Percentiles rank a stretch among this genome's conserved stretches.
Conservation (phyloP, 2,113 vertebrate species). For the Cyrtonyx montezumae region DNA sequence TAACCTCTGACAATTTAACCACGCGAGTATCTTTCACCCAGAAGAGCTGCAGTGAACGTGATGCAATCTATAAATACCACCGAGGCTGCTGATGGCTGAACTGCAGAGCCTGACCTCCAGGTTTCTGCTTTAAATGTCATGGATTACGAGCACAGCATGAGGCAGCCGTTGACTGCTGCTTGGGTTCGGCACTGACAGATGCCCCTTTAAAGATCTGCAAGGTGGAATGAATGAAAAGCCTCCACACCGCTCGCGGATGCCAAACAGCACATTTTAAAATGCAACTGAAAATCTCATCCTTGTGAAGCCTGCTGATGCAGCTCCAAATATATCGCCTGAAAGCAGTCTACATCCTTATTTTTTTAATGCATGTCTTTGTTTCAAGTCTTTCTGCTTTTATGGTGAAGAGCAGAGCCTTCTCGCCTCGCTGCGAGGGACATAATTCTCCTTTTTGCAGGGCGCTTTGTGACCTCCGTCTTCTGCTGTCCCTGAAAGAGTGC, state of each 20-base stretch:
- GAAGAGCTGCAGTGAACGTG: conserved; percentile 17
- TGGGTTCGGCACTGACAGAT: conserved; percentile 41
- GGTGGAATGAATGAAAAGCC: conserved; percentile 46
- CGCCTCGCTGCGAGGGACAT: neutral
- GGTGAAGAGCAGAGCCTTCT: neutral
- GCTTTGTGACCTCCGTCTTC: conserved; percentile 52
- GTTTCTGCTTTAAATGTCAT: conserved; percentile 10
- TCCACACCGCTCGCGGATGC: neutral
- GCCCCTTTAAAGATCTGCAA: conserved; percentile 27
- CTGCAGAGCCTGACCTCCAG: conserved; percentile 21
- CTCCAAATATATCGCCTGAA: neutral
- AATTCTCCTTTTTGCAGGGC: conserved; percentile 27
- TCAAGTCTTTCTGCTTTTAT: neutral
- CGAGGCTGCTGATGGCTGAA: neutral
- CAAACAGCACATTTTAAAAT: conserved; percentile 1
- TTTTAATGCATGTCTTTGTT: neutral
- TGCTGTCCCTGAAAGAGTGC: conserved; percentile 57
- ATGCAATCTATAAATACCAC: conserved; percentile 50
- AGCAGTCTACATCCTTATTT: neutral
- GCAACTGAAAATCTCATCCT: neutral
- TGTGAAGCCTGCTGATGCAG: conserved; percentile 24
- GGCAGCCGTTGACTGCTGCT: neutral
- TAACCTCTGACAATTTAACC: conserved; percentile 12
- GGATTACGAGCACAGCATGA: conserved; percentile 18
- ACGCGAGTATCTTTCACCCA: neutral